phyloP scores from a whole-genome alignment of 2,888 invertebrate species.

The Agriotes lineatus region DNA sequence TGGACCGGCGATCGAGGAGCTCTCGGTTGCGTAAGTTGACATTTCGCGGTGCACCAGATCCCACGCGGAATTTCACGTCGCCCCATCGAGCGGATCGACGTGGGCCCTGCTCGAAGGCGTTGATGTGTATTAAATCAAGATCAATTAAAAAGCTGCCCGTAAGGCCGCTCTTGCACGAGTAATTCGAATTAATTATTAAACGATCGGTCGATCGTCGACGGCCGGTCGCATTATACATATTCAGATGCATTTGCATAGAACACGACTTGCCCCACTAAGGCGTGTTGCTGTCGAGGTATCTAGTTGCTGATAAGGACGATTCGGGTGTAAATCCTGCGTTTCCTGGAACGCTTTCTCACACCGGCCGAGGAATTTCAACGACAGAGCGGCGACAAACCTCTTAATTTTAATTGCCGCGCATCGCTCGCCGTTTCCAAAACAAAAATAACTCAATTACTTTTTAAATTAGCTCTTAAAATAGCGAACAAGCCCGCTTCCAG shows the following conservation, averaged over 20 bases:
- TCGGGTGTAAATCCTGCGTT: background rate
- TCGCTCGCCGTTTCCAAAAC: no score
- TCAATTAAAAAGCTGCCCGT: constrained; percentile 54
- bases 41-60: background rate
- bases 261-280: constrained; percentile 49
- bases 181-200: constrained; percentile 57
- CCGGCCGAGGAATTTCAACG: background rate
- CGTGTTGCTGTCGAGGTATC: constrained; percentile 40
- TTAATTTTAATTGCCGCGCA: no score
- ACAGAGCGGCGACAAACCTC: no score
- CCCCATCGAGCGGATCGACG: background rate
- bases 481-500: no score
- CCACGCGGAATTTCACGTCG: background rate
- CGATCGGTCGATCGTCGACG: constrained; percentile 51
- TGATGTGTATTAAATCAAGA: constrained; percentile 54
- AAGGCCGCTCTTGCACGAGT: constrained; percentile 53
- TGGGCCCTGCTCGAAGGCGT: constrained; percentile 48
- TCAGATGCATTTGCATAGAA: constrained; percentile 60
- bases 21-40: background rate
- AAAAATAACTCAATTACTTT: no score
- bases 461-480: no score
- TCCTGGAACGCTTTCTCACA: constrained; percentile 1
- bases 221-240: constrained; percentile 55
- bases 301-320: constrained; percentile 27
- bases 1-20: no score